Percentiles rank a stretch among this genome's conserved stretches.
Evolutionary conservation across 2,797 vertebrate genomes (phyloP).

Genomic region (Lepilemur ruficaudatus): DNA sequence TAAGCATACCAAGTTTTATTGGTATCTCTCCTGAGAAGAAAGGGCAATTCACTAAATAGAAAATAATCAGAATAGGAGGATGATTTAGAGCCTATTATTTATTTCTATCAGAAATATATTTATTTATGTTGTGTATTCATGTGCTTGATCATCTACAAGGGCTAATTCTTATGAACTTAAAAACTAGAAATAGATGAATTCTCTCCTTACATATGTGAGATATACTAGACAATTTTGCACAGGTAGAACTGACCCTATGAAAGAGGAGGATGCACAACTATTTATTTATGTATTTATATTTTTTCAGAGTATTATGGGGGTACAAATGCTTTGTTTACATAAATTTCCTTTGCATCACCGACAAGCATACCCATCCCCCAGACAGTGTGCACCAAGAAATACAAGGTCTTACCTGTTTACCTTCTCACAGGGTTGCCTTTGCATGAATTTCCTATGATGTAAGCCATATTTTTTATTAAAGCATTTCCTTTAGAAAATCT

Average conservation of each 20-base stretch:
- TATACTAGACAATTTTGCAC: background rate
- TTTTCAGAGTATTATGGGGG: no score
- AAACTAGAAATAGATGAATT: background rate
- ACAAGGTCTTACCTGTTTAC: background rate
- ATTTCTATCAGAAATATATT: conserved; percentile 26
- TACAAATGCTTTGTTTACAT: no score
- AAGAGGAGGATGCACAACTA: background rate
- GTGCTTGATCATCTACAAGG: background rate
- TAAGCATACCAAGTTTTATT: background rate
- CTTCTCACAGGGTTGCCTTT: background rate
- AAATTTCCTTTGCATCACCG: no score
- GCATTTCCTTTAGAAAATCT: background rate
- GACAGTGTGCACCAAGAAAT: background rate
- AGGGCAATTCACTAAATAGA: background rate
- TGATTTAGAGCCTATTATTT: background rate
- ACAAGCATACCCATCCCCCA: no score
- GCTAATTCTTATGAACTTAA: background rate
- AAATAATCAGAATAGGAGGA: background rate
- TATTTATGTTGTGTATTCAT: background rate
- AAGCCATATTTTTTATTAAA: background rate
- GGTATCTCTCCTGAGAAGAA: background rate
- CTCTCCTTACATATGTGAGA: background rate
- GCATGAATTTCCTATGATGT: background rate
- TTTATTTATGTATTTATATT: background rate
- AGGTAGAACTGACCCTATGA: background rate